Evolutionary conservation across 2,113 vertebrate genomes (phyloP).

Genomic region (Cryptotis parvus): DNA sequence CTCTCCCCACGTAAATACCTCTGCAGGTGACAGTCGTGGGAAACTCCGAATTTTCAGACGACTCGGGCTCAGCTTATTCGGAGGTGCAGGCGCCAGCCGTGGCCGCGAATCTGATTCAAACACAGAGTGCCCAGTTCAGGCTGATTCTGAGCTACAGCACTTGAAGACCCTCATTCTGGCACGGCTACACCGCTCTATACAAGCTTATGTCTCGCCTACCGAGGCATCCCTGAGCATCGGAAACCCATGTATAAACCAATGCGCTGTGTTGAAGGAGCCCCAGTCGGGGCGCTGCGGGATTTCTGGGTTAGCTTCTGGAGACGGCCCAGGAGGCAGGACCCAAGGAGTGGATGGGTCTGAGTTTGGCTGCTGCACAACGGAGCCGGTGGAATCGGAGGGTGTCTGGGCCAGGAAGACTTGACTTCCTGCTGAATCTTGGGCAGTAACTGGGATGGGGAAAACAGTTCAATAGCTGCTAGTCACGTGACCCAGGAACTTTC

Average conservation of each 20-base stretch:
- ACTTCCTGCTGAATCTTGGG: background rate
- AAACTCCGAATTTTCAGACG: background rate
- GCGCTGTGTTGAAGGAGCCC: too few species aligned
- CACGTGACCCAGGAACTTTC: too few species aligned
- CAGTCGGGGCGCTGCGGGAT: too few species aligned
- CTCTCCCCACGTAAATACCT: too few species aligned
- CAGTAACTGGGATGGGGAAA: background rate
- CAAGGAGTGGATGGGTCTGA: background rate
- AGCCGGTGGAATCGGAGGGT: background rate
- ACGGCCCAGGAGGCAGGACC: background rate
- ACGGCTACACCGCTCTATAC: background rate
- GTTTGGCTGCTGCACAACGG: rapidly evolving
- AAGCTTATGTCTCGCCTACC: background rate
- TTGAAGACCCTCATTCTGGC: too few species aligned
- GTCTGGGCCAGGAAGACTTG: too few species aligned
- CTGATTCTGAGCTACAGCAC: background rate
- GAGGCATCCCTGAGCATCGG: background rate
- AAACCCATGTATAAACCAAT: background rate
- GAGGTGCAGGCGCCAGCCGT: background rate
- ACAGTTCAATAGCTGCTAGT: background rate
- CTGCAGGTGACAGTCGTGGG: background rate
- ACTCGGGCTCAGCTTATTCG: background rate
- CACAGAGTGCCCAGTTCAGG: background rate
- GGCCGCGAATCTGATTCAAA: background rate
- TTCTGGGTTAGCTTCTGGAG: too few species aligned